Base-by-base conservation (phyloP, 1,140 invertebrate genomes). In the Brachionus koreanus region DNA sequence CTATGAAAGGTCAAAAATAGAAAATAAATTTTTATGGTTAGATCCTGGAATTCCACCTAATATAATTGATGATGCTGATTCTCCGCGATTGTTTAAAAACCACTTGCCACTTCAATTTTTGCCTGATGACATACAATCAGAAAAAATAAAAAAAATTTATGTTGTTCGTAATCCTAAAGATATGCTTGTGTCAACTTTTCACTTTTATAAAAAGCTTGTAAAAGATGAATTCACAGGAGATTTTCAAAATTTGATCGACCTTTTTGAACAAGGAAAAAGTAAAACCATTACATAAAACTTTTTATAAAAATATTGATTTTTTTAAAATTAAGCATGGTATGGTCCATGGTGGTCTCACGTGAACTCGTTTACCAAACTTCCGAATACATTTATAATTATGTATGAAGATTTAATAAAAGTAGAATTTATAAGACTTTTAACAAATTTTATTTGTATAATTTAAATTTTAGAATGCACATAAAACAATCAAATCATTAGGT, bases 131-230 rank as follows among this genome's bases (percentile, higher is more conserved):
- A 57, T 57, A n/a, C 19, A 23, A 57, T 19, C 49, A 19, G 19
- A 57, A 57, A 57, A 57, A 57, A 57, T 57, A 57, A 57, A 57
- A 57, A 57, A 57, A 57, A 57, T 57, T 57, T 57, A 57, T 57
- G 49, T 57, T 1, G 6, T 57, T 7, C 49, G 49, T 19, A 57
- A 57, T 23, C 49, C 49, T 7, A 57, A 57, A 57, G 49, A 57
- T 19, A 57, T 57, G 49, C 49, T 57, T 5, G 49, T 57, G 49
- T 57, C 49, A 23, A 57, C 49, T 57, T 57, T 57, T 3, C 49
- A 57, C 19, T 57, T 57, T 23, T 57, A 57, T 57, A 57, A 9
- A 9, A 57, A 57, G 9, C 16, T 57, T 19, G 16, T 57, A 19
- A 57, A 57, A 57, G 49, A 57, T 19, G 49, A 57, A 25, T 57